A percentile compares a stretch with the other conserved stretches of the same genome.
phyloP scores from a whole-genome alignment of 2,113 vertebrate species.

The Heloderma charlesbogerti region DNA sequence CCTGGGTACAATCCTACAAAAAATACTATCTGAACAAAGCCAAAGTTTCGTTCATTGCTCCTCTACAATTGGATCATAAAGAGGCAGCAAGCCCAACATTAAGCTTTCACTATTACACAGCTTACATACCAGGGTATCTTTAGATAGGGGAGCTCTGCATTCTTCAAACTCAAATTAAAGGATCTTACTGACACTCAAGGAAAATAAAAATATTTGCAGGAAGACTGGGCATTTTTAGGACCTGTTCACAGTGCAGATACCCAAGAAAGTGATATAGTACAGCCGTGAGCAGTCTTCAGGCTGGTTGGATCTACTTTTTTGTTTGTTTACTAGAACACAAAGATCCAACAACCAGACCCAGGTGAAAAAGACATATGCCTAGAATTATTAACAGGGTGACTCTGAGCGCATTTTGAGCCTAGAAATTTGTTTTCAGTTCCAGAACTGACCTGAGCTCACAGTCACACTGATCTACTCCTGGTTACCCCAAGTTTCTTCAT shows the following conservation, averaged over 20 bases:
- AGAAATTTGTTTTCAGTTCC: no score
- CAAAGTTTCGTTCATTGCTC: not conserved
- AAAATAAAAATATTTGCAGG: not conserved
- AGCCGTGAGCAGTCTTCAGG: not conserved
- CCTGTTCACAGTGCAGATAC: not conserved
- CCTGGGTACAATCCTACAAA: no score
- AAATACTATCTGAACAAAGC: not conserved
- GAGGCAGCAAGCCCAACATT: not conserved
- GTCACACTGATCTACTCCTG: no score
- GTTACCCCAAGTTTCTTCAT: no score
- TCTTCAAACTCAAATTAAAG: conserved; percentile 12
- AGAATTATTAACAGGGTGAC: not conserved
- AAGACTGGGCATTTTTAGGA: not conserved
- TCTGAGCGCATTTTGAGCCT: no score
- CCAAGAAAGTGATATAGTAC: not conserved
- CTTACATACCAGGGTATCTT: not conserved
- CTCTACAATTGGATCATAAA: not conserved
- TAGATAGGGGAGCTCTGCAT: not conserved
- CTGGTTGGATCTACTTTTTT: not conserved
- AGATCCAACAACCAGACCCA: not conserved
- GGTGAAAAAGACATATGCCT: no score
- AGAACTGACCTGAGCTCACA: no score
- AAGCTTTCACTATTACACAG: not conserved
- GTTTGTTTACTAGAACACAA: not conserved
- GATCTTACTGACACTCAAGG: not conserved